phyloP scores from a whole-genome alignment of 1,140 invertebrate species.

The Drosophila mauritiana region DNA sequence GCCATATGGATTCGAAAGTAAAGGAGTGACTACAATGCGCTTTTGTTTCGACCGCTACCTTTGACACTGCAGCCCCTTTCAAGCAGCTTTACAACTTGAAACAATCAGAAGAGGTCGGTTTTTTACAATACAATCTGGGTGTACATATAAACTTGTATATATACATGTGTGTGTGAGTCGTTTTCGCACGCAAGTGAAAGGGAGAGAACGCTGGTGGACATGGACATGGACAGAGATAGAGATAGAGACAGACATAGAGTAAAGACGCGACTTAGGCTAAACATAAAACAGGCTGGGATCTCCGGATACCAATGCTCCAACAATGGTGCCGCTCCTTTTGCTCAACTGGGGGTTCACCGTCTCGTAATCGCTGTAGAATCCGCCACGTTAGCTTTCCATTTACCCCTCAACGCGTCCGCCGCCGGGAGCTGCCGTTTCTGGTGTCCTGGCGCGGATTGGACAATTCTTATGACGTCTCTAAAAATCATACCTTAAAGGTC shows the following conservation, averaged over 20 bases:
- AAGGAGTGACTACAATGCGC: neutral
- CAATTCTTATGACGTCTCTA: conserved; percentile 85
- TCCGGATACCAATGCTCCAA: conserved; percentile 7
- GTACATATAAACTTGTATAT: conserved; percentile 1
- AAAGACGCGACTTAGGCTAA: conserved; percentile 37
- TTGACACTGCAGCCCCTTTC: conserved; percentile 3
- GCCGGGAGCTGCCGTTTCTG: conserved; percentile 40
- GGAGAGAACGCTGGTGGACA: conserved; percentile 1
- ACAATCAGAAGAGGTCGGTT: conserved; percentile 41
- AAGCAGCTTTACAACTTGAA: conserved; percentile 32
- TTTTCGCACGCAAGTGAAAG: conserved; percentile 9
- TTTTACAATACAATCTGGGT: conserved; percentile 8
- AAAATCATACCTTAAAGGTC: conserved; percentile 85
- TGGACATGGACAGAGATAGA: conserved; percentile 15
- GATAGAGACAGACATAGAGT: neutral
- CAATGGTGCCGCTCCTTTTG: conserved; percentile 11
- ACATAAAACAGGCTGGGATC: conserved; percentile 36
- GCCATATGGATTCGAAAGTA: neutral
- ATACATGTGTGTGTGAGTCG: conserved; percentile 15
- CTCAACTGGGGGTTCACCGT: neutral
- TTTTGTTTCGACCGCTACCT: conserved; percentile 2
- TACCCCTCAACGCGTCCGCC: conserved; percentile 64
- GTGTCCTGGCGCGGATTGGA: conserved; percentile 71
- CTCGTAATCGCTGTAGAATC: conserved; percentile 68
- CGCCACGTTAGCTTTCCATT: conserved; percentile 57